A percentile compares a stretch with the other conserved stretches of the same genome.
Evolutionary conservation across 1,140 invertebrate species (phyloP).

Genomic region (Riptortus pedestris): DNA sequence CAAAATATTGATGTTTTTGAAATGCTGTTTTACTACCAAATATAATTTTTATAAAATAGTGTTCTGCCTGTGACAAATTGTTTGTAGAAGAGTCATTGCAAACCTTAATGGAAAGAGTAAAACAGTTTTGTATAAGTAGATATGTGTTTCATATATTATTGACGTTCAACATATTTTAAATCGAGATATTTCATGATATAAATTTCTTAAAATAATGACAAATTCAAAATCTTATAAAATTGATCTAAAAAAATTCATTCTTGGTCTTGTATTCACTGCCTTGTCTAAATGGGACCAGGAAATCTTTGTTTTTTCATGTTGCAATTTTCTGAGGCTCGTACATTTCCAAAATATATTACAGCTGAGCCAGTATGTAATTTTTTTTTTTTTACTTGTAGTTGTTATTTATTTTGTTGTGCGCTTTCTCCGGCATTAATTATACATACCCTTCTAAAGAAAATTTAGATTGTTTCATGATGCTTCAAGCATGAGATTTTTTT

Average conservation of each 20-base stretch:
- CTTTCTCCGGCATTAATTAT: neutral
- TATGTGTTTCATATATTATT: neutral
- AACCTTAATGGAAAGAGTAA: neutral
- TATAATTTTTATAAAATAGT: no score
- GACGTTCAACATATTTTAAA: neutral
- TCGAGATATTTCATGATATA: neutral
- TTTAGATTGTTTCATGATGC: neutral
- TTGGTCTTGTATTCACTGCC: slow-evolving; percentile 3
- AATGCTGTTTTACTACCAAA: no score
- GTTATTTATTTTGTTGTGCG: neutral
- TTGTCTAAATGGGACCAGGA: slow-evolving; percentile 13
- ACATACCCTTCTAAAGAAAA: neutral
- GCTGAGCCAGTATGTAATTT: slow-evolving; percentile 2
- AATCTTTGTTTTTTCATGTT: neutral
- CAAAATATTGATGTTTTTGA: no score
- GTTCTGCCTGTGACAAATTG: no score
- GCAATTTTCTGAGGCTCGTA: neutral
- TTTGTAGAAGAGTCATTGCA: neutral
- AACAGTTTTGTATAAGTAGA: neutral
- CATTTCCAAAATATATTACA: slow-evolving; percentile 1
- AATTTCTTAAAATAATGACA: neutral
- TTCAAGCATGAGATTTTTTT: slow-evolving; percentile 4
- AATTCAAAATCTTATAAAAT: neutral
- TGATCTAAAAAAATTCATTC: neutral
- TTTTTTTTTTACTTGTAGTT: neutral